Conservation (phyloP, 2,888 invertebrate species). For the Trilocha varians region DNA sequence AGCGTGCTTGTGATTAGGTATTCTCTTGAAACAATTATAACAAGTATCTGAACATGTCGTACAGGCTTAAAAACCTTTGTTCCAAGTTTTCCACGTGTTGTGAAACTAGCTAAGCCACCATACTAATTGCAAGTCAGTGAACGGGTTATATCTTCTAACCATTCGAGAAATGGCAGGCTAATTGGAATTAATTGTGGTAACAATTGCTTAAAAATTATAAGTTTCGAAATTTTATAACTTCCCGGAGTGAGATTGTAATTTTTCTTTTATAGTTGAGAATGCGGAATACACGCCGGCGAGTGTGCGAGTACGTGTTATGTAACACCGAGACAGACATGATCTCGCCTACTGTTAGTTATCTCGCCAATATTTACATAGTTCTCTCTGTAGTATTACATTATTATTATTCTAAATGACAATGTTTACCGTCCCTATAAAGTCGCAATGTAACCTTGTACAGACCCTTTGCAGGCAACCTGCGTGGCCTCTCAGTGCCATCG, state of each 20-base stretch:
- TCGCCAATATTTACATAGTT: neutral
- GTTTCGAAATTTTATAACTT: neutral
- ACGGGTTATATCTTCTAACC: neutral
- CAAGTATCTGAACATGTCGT: neutral
- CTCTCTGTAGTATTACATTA: neutral
- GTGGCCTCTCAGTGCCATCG: conserved; percentile 53
- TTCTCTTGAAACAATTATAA: neutral
- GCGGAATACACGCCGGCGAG: neutral
- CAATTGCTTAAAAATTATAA: neutral
- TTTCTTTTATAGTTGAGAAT: neutral
- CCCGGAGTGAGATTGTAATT: neutral
- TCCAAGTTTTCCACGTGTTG: neutral
- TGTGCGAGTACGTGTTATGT: neutral
- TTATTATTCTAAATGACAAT: conserved; percentile 6
- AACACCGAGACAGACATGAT: neutral
- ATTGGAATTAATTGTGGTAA: neutral
- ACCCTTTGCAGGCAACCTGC: conserved; percentile 64
- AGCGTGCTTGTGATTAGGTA: too few relatives aligned
- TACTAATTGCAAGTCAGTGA: neutral
- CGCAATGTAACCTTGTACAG: conserved; percentile 46
- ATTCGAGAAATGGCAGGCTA: neutral
- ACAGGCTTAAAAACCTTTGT: neutral
- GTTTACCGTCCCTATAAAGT: conserved; percentile 28
- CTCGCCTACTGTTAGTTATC: neutral
- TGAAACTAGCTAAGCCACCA: neutral